A percentile compares a stretch with the other conserved stretches of the same genome.
phyloP scores from a whole-genome alignment of 1,140 invertebrate genomes.

The Gerris buenoi region DNA sequence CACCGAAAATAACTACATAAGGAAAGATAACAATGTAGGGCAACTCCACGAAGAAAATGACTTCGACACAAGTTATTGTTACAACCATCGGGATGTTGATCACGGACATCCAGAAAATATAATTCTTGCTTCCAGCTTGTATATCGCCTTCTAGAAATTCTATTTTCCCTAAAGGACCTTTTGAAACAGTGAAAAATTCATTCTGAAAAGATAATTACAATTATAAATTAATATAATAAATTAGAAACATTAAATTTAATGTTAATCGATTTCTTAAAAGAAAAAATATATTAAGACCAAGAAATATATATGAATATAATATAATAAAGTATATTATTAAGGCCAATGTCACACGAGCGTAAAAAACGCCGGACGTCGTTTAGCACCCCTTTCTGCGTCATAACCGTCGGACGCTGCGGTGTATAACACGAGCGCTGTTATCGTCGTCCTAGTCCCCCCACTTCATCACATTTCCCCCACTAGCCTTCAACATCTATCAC shows the following conservation, averaged over 20 bases:
- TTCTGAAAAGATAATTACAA: not conserved
- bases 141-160: not conserved
- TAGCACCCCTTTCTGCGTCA: too few relatives aligned
- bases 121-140: not conserved
- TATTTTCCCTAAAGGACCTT: not conserved
- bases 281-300: not conserved
- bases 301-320: not conserved
- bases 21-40: not conserved
- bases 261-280: too few relatives aligned
- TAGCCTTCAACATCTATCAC: too few relatives aligned
- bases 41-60: not conserved
- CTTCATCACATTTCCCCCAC: too few relatives aligned
- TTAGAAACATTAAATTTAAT: too few relatives aligned
- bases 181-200: not conserved
- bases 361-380: too few relatives aligned
- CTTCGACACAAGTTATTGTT: not conserved
- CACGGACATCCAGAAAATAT: not conserved
- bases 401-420: too few relatives aligned
- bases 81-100: not conserved
- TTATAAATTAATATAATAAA: too few relatives aligned
- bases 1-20: not conserved
- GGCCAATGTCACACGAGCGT: too few relatives aligned
- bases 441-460: too few relatives aligned
- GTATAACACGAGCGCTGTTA: too few relatives aligned
- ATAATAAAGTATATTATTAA: not conserved